These are phyloP conservation scores for Nannobrachium achirus DNA, from an alignment of 2,113 vertebrate genomes.

Conservation along the genomic window DNA sequence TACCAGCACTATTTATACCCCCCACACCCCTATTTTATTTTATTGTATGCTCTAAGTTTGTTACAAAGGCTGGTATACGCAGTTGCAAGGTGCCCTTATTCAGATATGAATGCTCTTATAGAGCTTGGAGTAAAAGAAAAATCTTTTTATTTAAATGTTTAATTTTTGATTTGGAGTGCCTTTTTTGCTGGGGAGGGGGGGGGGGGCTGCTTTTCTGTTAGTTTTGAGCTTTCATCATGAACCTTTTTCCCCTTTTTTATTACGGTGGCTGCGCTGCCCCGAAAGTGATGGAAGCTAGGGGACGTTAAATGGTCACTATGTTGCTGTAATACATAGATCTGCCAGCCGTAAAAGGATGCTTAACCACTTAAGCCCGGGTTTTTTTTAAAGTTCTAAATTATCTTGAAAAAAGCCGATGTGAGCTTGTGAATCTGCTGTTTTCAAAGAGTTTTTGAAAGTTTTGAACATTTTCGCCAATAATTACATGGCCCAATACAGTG, in stretches of 20 bases:
- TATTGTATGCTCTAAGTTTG: constrained; percentile 59
- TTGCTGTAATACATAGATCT: no score
- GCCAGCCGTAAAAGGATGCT: no score
- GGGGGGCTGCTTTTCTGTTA: constrained; percentile 94
- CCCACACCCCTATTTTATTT: constrained; percentile 20
- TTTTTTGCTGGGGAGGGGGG: constrained; percentile 56
- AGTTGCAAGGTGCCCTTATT: constrained; percentile 86
- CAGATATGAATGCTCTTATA: constrained; percentile 91
- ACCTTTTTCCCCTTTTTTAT: constrained; percentile 20
- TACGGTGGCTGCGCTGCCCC: constrained; percentile 40
- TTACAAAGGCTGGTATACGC: constrained; percentile 84
- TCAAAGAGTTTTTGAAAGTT: no score
- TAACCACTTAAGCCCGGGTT: constrained; percentile 10
- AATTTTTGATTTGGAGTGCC: constrained; percentile 97
- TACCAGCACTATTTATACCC: constrained; percentile 83
- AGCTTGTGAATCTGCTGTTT: no score
- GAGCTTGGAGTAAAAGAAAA: constrained; percentile 82
- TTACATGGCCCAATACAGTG: no score
- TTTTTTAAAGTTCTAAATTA: constrained; percentile 52
- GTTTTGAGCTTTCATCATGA: constrained; percentile 82
- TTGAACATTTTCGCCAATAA: no score
- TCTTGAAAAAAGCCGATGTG: no score
- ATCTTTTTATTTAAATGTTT: constrained; percentile 80
- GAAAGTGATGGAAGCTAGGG: constrained; percentile 38
- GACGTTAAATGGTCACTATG: neutral